Evolutionary conservation across 2,113 vertebrate species (phyloP).

Genomic region (Oreochromis spilurus): DNA sequence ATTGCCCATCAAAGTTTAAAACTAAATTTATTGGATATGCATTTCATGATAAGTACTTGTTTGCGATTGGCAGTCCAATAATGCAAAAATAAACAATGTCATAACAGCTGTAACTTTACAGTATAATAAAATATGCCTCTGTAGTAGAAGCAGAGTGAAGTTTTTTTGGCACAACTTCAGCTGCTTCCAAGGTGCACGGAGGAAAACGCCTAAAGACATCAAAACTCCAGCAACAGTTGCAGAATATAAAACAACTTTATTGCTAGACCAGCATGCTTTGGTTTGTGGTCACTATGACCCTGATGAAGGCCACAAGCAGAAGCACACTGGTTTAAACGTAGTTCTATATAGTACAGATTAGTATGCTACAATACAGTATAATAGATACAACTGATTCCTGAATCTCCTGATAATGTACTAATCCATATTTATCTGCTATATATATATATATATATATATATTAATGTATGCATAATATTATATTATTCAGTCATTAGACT

Average conservation of each 20-base stretch:
- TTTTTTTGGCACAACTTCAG: background rate
- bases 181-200: background rate
- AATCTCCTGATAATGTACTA: background rate
- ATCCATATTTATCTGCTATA: background rate
- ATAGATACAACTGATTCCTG: background rate
- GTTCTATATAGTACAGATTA: background rate
- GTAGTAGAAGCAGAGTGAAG: background rate
- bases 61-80: background rate
- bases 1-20: background rate
- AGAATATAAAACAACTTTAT: background rate
- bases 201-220: background rate
- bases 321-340: background rate
- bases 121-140: background rate
- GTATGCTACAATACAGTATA: background rate
- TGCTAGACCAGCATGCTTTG: background rate
- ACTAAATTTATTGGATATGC: background rate
- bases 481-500: background rate
- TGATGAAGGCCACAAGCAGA: background rate
- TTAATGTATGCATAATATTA: background rate
- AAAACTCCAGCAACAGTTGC: background rate
- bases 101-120: background rate
- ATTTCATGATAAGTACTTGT: background rate
- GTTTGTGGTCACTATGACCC: background rate
- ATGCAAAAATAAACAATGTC: background rate
- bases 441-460: background rate